Evolutionary conservation across 2,113 vertebrate species (phyloP), one percentile per base, ranked within the genome.

Genomic region (Microtus oregoni): DNA sequence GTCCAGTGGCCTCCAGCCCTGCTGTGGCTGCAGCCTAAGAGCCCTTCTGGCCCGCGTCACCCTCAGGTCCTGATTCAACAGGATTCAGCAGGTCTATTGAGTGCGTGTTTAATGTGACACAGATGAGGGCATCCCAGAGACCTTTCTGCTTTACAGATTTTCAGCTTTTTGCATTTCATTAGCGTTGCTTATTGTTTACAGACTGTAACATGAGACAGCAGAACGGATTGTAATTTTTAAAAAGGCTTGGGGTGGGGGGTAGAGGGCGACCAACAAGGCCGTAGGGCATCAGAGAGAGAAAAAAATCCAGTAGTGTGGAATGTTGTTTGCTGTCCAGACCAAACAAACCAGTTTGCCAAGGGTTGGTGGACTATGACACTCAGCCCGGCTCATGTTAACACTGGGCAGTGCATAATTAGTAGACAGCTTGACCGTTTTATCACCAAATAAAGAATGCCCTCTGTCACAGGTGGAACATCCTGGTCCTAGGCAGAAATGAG

Each of bases 171-270:
- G 94, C 96, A 97, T 98, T 98, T 98, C 98, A 98, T 98, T 98
- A 97, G 98, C 55, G 70, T 98, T 98, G 98, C 98, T 98, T 98
- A 94, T 99, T 99, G 98, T 99, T 99, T 99, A 98, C 98, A 98
- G 98, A 98, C 98, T 0, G 97, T 98, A 99, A 98, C 98, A 97
- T 75, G 98, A 99, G 98, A 98, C 95, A 96, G 98, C 97, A 97
- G 98, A 98, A 98, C 98, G 98, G 98, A 98, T 98, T 98, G 98
- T 98, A 97, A 97, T 98, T 98, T 98, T 96, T 47, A 91, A 95
- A 93, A 97, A 86, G 90, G 75, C 93, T 96, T 88, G 13, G 20
- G 63, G 17, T 30, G 2, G 14, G 63, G 65, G 94, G 81, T 73
- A 20, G 5, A 58, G 17, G 55, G 12, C 58, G 93, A 86, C 89